A percentile compares a stretch with the other conserved stretches of the same genome.
phyloP scores from a whole-genome alignment of 2,797 vertebrate genomes.

The Scolopax rusticola region DNA sequence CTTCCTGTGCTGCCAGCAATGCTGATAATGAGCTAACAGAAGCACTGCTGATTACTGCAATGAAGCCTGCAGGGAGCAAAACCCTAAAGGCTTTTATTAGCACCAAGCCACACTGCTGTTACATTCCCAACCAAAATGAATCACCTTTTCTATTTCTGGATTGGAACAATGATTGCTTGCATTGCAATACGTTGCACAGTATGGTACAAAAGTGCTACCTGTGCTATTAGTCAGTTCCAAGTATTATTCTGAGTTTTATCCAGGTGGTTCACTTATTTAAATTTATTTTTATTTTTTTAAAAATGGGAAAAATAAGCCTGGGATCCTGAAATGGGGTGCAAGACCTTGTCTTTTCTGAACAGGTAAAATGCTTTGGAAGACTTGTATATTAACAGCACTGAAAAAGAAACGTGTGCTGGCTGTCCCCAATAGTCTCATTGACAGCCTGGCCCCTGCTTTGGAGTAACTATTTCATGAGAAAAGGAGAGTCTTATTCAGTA shows the following conservation, averaged over 20 bases:
- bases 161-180: background rate
- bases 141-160: constrained; percentile 59
- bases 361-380: background rate
- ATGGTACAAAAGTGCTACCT: background rate
- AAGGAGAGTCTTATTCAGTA: background rate
- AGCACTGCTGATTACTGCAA: constrained; percentile 21
- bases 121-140: constrained; percentile 62
- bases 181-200: background rate
- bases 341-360: background rate
- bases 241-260: background rate
- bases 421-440: background rate
- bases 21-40: constrained; percentile 71
- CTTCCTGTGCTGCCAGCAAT: background rate
- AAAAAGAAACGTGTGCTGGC: background rate
- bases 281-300: background rate
- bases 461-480: background rate
- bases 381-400: background rate
- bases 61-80: constrained; percentile 41
- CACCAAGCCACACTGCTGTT: constrained; percentile 10
- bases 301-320: background rate
- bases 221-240: background rate
- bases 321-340: background rate
- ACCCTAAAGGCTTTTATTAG: constrained; percentile 48
- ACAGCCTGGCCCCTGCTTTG: background rate
- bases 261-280: background rate